These are phyloP conservation scores for Ptilorrhoa leucosticta DNA, from an alignment of 2,113 vertebrate species.

Conservation along the genomic window DNA sequence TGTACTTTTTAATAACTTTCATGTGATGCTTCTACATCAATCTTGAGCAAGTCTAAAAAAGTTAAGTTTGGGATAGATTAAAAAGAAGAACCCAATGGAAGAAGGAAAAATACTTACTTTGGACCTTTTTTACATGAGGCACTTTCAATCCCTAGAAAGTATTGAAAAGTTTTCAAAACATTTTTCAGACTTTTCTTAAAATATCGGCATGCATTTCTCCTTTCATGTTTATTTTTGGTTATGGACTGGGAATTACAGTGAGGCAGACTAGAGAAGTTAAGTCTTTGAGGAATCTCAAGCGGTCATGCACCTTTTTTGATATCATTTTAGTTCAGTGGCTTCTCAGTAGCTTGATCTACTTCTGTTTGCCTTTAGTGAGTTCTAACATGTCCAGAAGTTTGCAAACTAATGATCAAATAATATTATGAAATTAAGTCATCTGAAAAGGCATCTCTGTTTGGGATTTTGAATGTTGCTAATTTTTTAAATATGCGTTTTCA, in stretches of 20 bases:
- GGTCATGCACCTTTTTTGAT: background rate
- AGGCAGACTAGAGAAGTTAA: background rate
- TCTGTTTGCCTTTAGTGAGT: background rate
- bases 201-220: background rate
- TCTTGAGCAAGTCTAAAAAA: background rate
- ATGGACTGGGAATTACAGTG: background rate
- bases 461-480: background rate
- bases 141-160: background rate
- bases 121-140: background rate
- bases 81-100: background rate
- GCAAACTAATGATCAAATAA: background rate
- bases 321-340: background rate
- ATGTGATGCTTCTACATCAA: background rate
- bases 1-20: background rate
- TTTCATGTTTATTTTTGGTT: slow-evolving; percentile 20
- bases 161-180: background rate
- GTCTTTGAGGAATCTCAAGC: background rate
- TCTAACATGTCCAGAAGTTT: background rate
- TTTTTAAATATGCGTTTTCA: background rate
- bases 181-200: background rate
- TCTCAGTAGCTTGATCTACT: background rate
- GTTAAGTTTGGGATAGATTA: background rate
- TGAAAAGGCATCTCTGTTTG: background rate
- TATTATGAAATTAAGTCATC: background rate
- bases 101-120: background rate